A percentile compares a stretch with the other conserved stretches of the same genome.
Conservation (phyloP, 2,888 invertebrate species). For the Erebia aethiops region DNA sequence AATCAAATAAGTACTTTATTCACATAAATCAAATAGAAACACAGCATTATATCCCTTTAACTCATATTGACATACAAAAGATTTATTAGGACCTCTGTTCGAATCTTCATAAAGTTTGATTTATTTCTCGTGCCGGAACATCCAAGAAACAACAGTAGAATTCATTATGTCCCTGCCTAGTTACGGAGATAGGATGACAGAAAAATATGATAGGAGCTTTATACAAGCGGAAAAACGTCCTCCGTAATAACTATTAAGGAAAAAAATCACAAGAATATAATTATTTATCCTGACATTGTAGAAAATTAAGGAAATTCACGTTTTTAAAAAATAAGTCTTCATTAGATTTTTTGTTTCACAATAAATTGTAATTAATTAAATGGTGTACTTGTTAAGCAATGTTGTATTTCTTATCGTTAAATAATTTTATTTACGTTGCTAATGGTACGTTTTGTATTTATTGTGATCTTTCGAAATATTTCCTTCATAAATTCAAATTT, state of each 20-base stretch:
- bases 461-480: too few relatives aligned
- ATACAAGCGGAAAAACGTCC: neutral
- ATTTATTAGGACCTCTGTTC: neutral
- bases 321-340: too few relatives aligned
- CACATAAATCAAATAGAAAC: neutral
- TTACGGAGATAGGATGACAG: neutral
- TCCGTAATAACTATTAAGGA: neutral
- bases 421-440: too few relatives aligned
- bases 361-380: too few relatives aligned
- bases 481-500: too few relatives aligned
- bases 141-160: conserved; percentile 7
- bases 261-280: neutral
- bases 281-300: neutral
- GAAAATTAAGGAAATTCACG: too few relatives aligned
- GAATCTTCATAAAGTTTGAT: conserved; percentile 5
- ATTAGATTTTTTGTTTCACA: too few relatives aligned
- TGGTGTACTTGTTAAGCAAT: too few relatives aligned
- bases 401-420: too few relatives aligned
- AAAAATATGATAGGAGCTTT: conserved; percentile 5
- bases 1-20: neutral
- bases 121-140: neutral
- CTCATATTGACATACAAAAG: neutral
- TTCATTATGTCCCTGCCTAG: neutral
- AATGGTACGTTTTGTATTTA: too few relatives aligned
- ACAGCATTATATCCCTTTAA: neutral